These are phyloP conservation scores for Macaca mulatta DNA, from an alignment of 2,113 vertebrate species.

Conservation along the genomic window DNA sequence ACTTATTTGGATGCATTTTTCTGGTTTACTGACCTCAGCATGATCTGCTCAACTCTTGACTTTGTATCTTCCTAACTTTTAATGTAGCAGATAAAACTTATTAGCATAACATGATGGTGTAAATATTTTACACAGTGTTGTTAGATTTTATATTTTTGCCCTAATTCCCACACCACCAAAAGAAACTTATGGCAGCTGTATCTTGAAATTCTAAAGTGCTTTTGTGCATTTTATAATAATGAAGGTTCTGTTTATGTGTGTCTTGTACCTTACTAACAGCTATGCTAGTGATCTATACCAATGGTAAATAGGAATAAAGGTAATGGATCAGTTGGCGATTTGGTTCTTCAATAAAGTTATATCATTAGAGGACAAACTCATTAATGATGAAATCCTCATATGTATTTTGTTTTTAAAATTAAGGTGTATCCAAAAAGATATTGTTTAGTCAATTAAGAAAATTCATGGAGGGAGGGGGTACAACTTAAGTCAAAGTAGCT, in stretches of 20 bases:
- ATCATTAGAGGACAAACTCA: background rate
- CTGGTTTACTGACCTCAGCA: background rate
- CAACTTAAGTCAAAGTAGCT: background rate
- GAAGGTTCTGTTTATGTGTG: background rate
- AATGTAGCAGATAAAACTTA: background rate
- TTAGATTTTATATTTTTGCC: background rate
- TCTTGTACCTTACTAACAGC: background rate
- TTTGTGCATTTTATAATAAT: background rate
- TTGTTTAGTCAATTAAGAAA: background rate
- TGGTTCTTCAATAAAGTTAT: background rate
- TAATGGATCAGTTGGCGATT: background rate
- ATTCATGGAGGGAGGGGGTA: background rate
- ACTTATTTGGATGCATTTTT: background rate
- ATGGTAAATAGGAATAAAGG: background rate
- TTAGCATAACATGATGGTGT: background rate
- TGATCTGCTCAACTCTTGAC: background rate
- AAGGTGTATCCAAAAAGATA: background rate
- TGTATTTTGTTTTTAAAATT: conserved; percentile 44
- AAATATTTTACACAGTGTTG: background rate
- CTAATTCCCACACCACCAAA: background rate
- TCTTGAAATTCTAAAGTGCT: background rate
- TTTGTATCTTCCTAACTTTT: background rate
- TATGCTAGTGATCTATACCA: background rate
- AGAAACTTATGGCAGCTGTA: background rate
- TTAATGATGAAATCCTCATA: background rate